phyloP scores from a whole-genome alignment of 2,113 vertebrate species.

The Caranx melampygus region DNA sequence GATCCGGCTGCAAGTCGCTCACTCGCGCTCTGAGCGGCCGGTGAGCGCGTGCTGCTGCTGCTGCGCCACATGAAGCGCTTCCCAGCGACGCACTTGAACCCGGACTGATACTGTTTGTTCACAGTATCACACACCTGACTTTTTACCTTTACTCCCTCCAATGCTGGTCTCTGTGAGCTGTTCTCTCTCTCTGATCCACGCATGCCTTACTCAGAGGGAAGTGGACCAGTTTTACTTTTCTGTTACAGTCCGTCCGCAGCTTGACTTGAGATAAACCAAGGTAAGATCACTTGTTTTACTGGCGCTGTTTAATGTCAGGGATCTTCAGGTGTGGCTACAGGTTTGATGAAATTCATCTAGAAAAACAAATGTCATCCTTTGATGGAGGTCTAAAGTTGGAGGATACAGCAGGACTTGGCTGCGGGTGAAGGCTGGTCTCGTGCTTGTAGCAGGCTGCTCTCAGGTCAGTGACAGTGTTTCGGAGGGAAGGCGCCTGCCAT shows the following conservation, averaged over 20 bases:
- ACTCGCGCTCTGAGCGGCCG: slow-evolving; percentile 54
- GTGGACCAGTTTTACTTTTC: slow-evolving; percentile 11
- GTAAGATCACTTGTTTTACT: slow-evolving; percentile 34
- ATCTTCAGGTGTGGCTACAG: neutral
- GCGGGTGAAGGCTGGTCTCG: neutral
- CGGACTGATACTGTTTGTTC: neutral
- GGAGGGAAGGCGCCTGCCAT: neutral
- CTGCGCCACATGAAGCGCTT: neutral
- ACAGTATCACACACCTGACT: too few species aligned
- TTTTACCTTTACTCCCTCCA: too few species aligned
- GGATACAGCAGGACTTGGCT: neutral
- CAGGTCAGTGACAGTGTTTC: neutral
- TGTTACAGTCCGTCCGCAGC: neutral
- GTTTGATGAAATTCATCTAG: neutral
- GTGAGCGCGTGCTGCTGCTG: slow-evolving; percentile 28
- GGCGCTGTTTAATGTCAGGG: neutral
- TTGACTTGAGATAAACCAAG: slow-evolving; percentile 43
- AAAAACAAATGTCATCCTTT: fast-evolving
- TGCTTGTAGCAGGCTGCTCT: neutral
- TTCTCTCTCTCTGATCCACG: neutral
- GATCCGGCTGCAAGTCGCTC: slow-evolving; percentile 13
- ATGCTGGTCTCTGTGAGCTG: neutral
- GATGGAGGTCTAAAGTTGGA: neutral
- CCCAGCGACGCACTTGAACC: slow-evolving; percentile 17
- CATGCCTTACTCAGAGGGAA: slow-evolving; percentile 17